Conservation (phyloP, 1,140 invertebrate species). For the Halictus rubicundus region DNA sequence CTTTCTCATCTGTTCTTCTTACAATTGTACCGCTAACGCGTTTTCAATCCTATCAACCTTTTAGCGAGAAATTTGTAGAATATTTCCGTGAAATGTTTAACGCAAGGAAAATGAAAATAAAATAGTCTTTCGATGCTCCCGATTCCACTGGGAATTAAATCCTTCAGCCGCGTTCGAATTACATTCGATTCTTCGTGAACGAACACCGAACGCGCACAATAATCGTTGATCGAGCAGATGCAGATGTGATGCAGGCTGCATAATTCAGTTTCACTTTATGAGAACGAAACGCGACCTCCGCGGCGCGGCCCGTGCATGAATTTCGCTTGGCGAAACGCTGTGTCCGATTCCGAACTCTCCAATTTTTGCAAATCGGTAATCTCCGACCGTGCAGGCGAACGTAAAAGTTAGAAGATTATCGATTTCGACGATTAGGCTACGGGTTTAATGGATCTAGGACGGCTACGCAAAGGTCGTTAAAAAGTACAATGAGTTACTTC, state of each 20-base stretch:
- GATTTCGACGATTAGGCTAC: too few relatives aligned
- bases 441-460: too few relatives aligned
- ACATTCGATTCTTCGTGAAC: constrained; percentile 25
- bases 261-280: constrained; percentile 54
- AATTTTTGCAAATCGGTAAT: constrained; percentile 24
- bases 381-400: neutral
- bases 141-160: neutral
- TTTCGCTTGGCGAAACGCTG: constrained; percentile 8
- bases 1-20: neutral
- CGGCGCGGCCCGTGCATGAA: constrained; percentile 40
- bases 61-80: too few relatives aligned
- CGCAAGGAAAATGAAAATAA: too few relatives aligned
- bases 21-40: neutral
- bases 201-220: constrained; percentile 27
- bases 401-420: neutral
- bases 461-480: too few relatives aligned
- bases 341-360: neutral
- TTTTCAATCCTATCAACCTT: neutral
- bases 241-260: constrained; percentile 50
- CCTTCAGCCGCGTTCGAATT: constrained; percentile 9
- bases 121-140: neutral
- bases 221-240: constrained; percentile 54
- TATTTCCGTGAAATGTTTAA: too few relatives aligned
- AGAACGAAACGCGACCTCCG: constrained; percentile 32
- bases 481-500: too few relatives aligned